These are phyloP conservation scores for Piscicola geometra DNA, from an alignment of 2,888 invertebrate species.

Conservation along the genomic window DNA sequence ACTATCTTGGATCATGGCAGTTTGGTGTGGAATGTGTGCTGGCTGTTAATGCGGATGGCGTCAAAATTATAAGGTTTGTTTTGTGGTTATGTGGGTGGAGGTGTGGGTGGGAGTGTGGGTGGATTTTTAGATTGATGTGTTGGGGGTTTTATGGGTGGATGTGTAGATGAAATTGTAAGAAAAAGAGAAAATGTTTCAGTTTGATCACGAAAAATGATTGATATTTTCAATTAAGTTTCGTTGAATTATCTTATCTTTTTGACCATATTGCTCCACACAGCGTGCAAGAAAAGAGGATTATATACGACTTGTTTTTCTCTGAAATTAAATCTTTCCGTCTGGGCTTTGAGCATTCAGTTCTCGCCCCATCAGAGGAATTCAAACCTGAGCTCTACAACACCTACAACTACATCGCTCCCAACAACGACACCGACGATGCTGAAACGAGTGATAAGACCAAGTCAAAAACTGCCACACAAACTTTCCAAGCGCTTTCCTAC, in stretches of 20 bases:
- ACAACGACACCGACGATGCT: background rate
- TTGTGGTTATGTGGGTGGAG: background rate
- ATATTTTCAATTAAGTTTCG: too few species aligned
- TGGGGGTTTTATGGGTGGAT: background rate
- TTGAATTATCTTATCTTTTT: too few species aligned
- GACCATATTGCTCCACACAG: constrained; percentile 55
- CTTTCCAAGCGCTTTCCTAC: background rate
- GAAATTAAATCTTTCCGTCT: constrained; percentile 74
- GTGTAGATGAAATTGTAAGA: too few species aligned
- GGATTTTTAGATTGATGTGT: background rate
- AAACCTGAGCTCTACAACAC: background rate
- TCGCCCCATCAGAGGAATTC: background rate
- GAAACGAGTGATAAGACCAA: background rate
- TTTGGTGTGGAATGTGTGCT: constrained; percentile 70
- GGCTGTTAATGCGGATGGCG: constrained; percentile 83
- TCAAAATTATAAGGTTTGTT: constrained; percentile 69
- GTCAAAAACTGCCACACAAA: background rate
- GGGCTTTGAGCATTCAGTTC: constrained; percentile 6
- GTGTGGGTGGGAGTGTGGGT: background rate
- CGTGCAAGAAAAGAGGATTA: constrained; percentile 82
- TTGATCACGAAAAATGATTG: too few species aligned
- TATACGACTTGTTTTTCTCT: constrained; percentile 82
- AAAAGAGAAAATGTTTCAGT: too few species aligned
- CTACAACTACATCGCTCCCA: background rate
- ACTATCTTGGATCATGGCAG: constrained; percentile 88